Conservation (phyloP, 2,113 vertebrate species). For the Corythoichthys haematopterus region DNA sequence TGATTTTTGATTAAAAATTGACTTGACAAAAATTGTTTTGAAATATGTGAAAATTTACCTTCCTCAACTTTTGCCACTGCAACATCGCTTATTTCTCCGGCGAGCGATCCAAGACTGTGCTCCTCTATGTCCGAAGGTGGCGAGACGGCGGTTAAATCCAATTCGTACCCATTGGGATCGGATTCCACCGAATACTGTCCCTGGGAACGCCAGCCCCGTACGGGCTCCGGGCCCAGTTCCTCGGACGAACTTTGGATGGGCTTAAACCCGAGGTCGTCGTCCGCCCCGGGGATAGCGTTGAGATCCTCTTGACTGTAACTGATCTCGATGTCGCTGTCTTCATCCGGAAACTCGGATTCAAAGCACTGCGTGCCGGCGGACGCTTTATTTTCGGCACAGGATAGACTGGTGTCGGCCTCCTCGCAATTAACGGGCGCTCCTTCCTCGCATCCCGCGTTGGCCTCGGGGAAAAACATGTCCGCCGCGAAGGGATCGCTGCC, state of each 20-base stretch:
- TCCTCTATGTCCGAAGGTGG: slow-evolving; percentile 57
- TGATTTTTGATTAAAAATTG: too few relatives aligned
- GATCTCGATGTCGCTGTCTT: slow-evolving; percentile 68
- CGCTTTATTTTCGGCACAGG: slow-evolving; percentile 63
- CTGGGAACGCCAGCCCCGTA: slow-evolving; percentile 42
- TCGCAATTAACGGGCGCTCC: slow-evolving; percentile 20
- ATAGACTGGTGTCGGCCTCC: slow-evolving; percentile 56
- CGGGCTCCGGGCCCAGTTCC: slow-evolving; percentile 44
- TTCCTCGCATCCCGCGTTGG: not conserved
- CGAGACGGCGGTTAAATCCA: slow-evolving; percentile 46
- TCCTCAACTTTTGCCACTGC: slow-evolving; percentile 2
- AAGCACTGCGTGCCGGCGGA: slow-evolving; percentile 70
- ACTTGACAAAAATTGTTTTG: too few relatives aligned
- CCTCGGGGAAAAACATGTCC: slow-evolving; percentile 80
- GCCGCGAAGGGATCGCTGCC: slow-evolving; percentile 91
- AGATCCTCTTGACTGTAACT: slow-evolving; percentile 65
- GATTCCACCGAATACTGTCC: slow-evolving; percentile 65
- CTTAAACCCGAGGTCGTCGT: slow-evolving; percentile 50
- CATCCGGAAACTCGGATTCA: slow-evolving; percentile 65
- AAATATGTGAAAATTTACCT: slow-evolving; percentile 23
- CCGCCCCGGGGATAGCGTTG: slow-evolving; percentile 15
- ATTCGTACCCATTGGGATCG: slow-evolving; percentile 62
- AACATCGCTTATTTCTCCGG: not conserved
- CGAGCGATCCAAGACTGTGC: slow-evolving; percentile 34
- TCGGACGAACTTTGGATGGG: slow-evolving; percentile 66